These are phyloP conservation scores for Cosmia pyralina DNA, from an alignment of 2,888 invertebrate species.

Conservation along the genomic window DNA sequence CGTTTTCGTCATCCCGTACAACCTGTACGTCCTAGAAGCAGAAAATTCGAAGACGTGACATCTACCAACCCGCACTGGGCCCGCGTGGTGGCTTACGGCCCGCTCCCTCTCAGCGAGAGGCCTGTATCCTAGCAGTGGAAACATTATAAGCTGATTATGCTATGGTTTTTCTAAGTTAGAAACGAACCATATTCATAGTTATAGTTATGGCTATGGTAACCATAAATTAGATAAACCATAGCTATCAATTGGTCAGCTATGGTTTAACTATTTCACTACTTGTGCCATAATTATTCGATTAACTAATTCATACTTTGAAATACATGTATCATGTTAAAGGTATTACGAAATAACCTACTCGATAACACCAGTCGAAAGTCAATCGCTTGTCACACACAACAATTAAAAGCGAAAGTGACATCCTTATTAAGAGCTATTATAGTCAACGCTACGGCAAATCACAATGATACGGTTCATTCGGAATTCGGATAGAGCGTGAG, in stretches of 20 bases:
- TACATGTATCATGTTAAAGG: neutral
- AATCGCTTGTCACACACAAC: conserved; percentile 45
- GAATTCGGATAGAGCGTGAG: conserved; percentile 42
- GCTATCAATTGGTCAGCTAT: neutral
- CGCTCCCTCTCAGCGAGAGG: no score
- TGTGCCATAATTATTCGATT: neutral
- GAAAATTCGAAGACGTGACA: no score
- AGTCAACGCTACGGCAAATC: conserved; percentile 26
- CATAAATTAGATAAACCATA: neutral
- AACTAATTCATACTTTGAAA: neutral
- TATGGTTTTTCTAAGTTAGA: neutral
- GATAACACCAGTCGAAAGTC: conserved; percentile 25
- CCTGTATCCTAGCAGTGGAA: no score
- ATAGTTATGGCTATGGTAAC: neutral
- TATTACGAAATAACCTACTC: conserved; percentile 23
- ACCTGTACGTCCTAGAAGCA: no score
- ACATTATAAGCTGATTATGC: no score
- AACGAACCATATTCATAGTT: neutral
- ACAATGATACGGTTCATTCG: conserved; percentile 47
- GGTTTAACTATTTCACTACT: neutral
- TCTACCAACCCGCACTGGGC: no score
- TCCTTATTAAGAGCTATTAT: conserved; percentile 74
- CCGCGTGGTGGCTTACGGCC: no score
- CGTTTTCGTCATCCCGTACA: no score
- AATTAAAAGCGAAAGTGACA: conserved; percentile 80